Evolutionary conservation across 1,140 invertebrate genomes (phyloP).

Genomic region (Bombus superbus): DNA sequence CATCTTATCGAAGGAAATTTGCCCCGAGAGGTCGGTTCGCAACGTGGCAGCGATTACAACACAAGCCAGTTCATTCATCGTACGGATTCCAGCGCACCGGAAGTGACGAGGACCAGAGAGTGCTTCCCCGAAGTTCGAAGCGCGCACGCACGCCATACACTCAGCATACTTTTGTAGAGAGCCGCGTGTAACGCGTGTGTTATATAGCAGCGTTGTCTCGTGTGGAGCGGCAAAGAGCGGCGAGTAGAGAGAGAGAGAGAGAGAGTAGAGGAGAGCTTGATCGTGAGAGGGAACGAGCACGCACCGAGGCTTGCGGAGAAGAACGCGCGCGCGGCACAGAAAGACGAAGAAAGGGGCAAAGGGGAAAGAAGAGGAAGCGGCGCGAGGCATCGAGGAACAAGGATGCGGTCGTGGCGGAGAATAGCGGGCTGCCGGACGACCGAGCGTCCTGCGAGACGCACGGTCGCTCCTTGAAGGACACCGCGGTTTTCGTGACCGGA

Average conservation of each 20-base stretch:
- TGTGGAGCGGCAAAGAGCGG: not conserved
- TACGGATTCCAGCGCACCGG: slow-evolving; percentile 60
- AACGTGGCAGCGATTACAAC: slow-evolving; percentile 45
- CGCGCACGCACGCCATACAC: not conserved
- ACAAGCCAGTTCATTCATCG: slow-evolving; percentile 64
- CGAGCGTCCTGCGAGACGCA: slow-evolving; percentile 56
- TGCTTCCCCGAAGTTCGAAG: slow-evolving; percentile 41
- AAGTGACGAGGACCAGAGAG: slow-evolving; percentile 54
- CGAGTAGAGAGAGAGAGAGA: not conserved
- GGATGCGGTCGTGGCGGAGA: slow-evolving; percentile 52
- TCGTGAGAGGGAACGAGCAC: not conserved
- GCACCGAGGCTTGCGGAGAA: not conserved
- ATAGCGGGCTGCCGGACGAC: slow-evolving; percentile 46
- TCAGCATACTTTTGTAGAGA: not conserved
- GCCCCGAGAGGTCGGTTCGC: slow-evolving; percentile 45
- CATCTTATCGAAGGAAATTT: slow-evolving; percentile 63
- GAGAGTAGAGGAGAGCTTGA: not conserved
- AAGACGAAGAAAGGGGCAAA: not conserved
- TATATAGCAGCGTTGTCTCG: not conserved
- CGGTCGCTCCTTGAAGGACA: slow-evolving; percentile 55
- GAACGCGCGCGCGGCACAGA: not conserved
- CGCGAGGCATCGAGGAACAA: slow-evolving; percentile 3
- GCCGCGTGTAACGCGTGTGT: not conserved
- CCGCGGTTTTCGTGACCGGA: slow-evolving; percentile 37
- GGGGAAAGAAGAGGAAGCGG: slow-evolving; percentile 43